phyloP scores from a whole-genome alignment of 1,140 invertebrate genomes.

The Platorchestia sp. region DNA sequence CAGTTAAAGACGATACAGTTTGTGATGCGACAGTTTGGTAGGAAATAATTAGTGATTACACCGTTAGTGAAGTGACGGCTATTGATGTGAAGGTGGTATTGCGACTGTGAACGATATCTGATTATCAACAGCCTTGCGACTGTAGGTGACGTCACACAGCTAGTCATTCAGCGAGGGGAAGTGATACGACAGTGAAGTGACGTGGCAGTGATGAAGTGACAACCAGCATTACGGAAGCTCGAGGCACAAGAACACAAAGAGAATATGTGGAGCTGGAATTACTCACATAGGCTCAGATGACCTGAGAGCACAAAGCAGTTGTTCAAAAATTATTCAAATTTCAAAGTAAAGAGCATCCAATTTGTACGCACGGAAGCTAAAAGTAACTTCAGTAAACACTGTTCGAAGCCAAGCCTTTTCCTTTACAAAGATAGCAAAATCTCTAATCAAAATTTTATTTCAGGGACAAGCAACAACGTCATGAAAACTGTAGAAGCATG shows the following conservation, averaged over 20 bases:
- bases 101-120: too few relatives aligned
- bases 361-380: neutral
- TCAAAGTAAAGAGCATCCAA: neutral
- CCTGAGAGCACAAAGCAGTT: constrained; percentile 45
- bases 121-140: too few relatives aligned
- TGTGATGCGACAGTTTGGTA: neutral
- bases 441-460: neutral
- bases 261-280: neutral
- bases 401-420: neutral
- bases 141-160: too few relatives aligned
- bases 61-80: neutral
- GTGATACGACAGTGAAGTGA: neutral
- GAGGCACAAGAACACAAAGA: constrained; percentile 20
- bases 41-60: neutral
- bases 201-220: neutral
- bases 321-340: neutral
- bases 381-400: neutral
- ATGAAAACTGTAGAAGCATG: neutral
- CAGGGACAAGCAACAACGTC: neutral
- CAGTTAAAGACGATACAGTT: neutral
- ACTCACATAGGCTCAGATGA: constrained; percentile 33
- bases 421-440: neutral
- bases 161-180: too few relatives aligned
- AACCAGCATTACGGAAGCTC: neutral
- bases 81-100: neutral